A percentile compares a stretch with the other conserved stretches of the same genome.
phyloP scores from a whole-genome alignment of 2,797 vertebrate species.

The Crenichthys baileyi region DNA sequence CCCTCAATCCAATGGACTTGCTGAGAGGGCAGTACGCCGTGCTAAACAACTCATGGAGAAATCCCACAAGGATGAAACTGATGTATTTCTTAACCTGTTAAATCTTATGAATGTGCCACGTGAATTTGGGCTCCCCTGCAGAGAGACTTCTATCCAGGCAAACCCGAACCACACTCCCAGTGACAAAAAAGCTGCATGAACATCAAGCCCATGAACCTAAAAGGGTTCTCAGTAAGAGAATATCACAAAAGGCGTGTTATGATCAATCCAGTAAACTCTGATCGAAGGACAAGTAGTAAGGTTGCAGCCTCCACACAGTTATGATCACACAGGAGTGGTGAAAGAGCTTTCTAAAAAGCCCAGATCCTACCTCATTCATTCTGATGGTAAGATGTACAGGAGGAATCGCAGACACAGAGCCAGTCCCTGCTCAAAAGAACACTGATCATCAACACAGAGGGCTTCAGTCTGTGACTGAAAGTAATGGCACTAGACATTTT shows the following conservation, averaged over 20 bases:
- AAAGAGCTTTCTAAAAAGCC: not conserved
- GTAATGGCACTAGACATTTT: not conserved
- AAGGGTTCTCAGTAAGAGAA: too few species aligned
- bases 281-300: not conserved
- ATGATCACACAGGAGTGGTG: not conserved
- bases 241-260: not conserved
- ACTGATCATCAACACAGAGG: not conserved
- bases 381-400: not conserved
- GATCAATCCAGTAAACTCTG: not conserved
- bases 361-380: not conserved
- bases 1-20: not conserved
- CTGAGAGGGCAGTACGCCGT: not conserved
- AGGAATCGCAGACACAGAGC: not conserved
- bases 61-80: conserved; percentile 10
- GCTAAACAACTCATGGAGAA: conserved; percentile 25
- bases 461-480: not conserved
- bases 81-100: not conserved
- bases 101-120: not conserved
- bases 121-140: too few species aligned
- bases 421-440: not conserved
- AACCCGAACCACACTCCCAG: too few species aligned
- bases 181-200: not conserved
- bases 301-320: not conserved
- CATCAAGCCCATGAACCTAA: too few species aligned
- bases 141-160: too few species aligned